phyloP scores from a whole-genome alignment of 2,113 vertebrate species.

The Xiphorhynchus elegans region DNA sequence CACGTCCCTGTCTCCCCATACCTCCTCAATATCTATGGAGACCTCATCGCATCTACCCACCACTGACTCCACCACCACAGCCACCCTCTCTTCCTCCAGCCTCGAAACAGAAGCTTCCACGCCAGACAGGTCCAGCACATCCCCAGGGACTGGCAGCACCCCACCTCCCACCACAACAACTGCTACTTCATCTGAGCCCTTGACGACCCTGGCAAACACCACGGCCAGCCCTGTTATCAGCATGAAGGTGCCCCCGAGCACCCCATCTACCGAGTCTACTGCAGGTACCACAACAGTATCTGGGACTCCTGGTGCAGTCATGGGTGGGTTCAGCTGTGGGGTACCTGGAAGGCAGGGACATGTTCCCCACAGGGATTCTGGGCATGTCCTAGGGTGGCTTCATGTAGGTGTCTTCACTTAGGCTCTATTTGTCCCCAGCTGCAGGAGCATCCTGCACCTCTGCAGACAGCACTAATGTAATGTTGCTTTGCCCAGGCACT shows the following conservation, averaged over 20 bases:
- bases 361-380: rapidly evolving
- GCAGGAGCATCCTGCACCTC: not conserved
- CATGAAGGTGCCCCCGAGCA: not conserved
- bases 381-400: not conserved
- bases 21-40: not conserved
- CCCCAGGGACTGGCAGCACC: rapidly evolving
- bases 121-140: not conserved
- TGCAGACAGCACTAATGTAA: not conserved
- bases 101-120: not conserved
- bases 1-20: rapidly evolving
- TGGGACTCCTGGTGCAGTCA: not conserved
- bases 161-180: not conserved
- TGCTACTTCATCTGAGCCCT: rapidly evolving
- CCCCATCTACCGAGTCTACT: rapidly evolving
- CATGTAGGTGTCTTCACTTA: not conserved
- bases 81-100: not conserved
- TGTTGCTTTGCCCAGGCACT: not conserved
- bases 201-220: not conserved
- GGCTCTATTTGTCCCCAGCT: not conserved
- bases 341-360: too few relatives aligned
- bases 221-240: not conserved
- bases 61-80: not conserved
- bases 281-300: not conserved
- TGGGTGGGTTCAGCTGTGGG: rapidly evolving
- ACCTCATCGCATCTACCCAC: not conserved